These are phyloP conservation scores for Scaptomyza flava DNA, from an alignment of 2,888 invertebrate genomes.

Conservation along the genomic window DNA sequence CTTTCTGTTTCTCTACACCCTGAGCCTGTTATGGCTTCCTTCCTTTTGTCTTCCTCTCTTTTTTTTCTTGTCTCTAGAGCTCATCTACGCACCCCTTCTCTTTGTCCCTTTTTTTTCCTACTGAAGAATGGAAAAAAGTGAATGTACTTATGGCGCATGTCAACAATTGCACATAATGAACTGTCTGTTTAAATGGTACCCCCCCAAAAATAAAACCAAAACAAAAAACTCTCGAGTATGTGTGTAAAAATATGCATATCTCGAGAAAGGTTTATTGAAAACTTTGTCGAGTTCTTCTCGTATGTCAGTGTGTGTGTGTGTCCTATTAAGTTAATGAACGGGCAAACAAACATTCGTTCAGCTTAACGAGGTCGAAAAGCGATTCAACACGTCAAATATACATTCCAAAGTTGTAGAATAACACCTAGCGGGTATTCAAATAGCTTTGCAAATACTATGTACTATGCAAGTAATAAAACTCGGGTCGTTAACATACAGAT, in stretches of 20 bases:
- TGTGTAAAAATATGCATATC: constrained; percentile 35
- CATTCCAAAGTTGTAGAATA: constrained; percentile 1
- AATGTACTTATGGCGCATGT: constrained; percentile 57
- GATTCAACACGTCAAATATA: constrained; percentile 7
- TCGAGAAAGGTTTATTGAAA: constrained; percentile 52
- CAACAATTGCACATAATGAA: constrained; percentile 50
- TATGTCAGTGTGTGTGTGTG: constrained; percentile 6
- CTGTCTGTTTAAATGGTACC: constrained; percentile 45
- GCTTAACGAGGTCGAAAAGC: constrained; percentile 13
- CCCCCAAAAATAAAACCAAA: neutral
- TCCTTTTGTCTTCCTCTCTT: too few species aligned
- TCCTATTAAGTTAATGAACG: constrained; percentile 46
- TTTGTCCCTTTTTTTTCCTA: too few species aligned
- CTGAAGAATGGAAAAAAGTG: constrained; percentile 49
- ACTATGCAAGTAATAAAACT: neutral
- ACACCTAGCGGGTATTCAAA: neutral
- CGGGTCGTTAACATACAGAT: neutral
- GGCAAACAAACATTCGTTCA: constrained; percentile 35
- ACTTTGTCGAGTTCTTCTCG: constrained; percentile 23
- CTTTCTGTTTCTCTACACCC: too few species aligned
- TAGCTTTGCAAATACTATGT: neutral
- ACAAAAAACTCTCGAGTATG: constrained; percentile 32
- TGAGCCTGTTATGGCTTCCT: too few species aligned
- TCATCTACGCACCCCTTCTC: too few species aligned
- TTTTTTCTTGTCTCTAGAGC: too few species aligned